Base-by-base conservation (phyloP, 1,140 invertebrate species). In the Drosophila watanabei region DNA sequence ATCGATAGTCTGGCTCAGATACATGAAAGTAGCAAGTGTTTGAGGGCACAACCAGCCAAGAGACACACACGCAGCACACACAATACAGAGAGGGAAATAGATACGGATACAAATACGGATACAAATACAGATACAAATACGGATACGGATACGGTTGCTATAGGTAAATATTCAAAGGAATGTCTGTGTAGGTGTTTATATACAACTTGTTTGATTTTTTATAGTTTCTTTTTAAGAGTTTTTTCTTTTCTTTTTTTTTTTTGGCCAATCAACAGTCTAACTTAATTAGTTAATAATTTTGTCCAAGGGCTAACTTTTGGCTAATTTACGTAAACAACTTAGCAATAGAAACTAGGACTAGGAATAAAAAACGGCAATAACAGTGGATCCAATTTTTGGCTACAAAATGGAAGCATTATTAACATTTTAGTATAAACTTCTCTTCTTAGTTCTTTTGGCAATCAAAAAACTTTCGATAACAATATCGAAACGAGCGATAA, bases 401-500 rank as follows among this genome's bases (percentile, higher is more conserved):
- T 87, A 87, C 80, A 80, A 88, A 87, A 87, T 87, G 83, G 83
- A 87, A 87, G 83, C 84, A 84, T 68, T 66, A 76, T 49, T 65
- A 65, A 41, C 37, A 60, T 41, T 82, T 16, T 37, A 75, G 41
- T 75, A 63, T 39, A 49, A 49, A 71, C 63, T 80, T 20, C 14
- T 52, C 14, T 59, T 51, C 11, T n/a, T 62, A 45, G 32, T 39
- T 54, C 33, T 63, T 72, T 32, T 86, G 83, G 83, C 83, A 80
- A 57, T 57, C 54, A 57, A 82, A 57, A 82, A 83, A 65, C 56
- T 61, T 63, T 70, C 9, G 59, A 65, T 85, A 69, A 65, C 69
- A 49, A 52, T 33, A 52, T 33, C 10, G 45, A 48, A 48, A 8
- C 20, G 45, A 48, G 46, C 43, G 10, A 20, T 46, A 20, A 46